Evolutionary conservation across 2,113 vertebrate species (phyloP).

Genomic region (Oxygymnocypris stewartii): DNA sequence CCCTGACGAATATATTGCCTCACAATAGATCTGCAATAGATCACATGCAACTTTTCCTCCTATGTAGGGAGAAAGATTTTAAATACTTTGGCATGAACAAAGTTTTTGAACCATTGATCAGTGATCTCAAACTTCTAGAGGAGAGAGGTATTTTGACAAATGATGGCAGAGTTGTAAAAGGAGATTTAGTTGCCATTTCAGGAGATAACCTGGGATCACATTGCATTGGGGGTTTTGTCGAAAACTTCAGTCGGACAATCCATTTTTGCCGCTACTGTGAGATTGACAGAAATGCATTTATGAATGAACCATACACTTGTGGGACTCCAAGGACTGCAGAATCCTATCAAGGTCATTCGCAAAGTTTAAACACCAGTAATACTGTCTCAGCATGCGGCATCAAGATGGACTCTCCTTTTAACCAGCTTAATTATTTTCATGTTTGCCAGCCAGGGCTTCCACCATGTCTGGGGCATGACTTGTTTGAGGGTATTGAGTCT

Average conservation of each 20-base stretch:
- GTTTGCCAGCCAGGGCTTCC: too few species aligned
- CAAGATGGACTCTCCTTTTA: neutral
- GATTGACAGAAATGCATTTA: neutral
- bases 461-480: too few species aligned
- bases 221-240: too few species aligned
- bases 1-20: conserved; percentile 2
- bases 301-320: neutral
- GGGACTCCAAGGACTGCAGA: neutral
- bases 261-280: neutral
- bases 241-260: too few species aligned
- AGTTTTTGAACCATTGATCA: conserved; percentile 43
- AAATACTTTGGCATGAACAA: conserved; percentile 50
- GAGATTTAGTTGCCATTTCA: conserved; percentile 20
- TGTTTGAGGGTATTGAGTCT: too few species aligned
- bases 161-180: conserved; percentile 31
- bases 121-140: conserved; percentile 50
- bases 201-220: too few species aligned
- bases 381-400: neutral
- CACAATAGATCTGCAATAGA: conserved; percentile 42
- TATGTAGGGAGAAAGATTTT: conserved; percentile 53
- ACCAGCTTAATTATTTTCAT: too few species aligned
- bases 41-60: conserved; percentile 49
- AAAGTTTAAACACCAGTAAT: neutral
- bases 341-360: neutral
- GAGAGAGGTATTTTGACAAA: conserved; percentile 42